These are phyloP conservation scores for Homalodisca vitripennis DNA, from an alignment of 1,140 invertebrate genomes.

Conservation along the genomic window DNA sequence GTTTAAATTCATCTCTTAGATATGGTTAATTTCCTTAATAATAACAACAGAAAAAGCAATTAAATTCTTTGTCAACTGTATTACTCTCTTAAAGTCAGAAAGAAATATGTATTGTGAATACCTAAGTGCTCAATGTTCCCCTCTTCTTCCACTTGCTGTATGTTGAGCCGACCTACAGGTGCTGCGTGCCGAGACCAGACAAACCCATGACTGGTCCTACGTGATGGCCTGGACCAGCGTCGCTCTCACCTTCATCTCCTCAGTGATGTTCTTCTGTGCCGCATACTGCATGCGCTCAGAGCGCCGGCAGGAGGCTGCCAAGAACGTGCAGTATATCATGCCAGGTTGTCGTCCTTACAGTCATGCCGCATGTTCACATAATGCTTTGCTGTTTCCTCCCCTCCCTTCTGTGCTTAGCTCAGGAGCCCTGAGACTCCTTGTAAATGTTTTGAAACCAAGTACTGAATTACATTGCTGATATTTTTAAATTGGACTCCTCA, in stretches of 20 bases:
- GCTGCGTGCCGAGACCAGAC: conserved; percentile 65
- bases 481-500: too few relatives aligned
- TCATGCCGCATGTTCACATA: conserved; percentile 5
- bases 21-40: too few relatives aligned
- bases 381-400: conserved; percentile 17
- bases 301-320: conserved; percentile 59
- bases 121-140: too few relatives aligned
- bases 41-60: too few relatives aligned
- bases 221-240: conserved; percentile 80
- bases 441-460: too few relatives aligned
- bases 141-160: neutral
- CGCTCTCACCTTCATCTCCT: conserved; percentile 68
- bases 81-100: too few relatives aligned
- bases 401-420: neutral
- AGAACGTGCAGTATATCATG: conserved; percentile 86
- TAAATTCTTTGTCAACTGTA: too few relatives aligned
- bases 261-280: conserved; percentile 75
- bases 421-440: too few relatives aligned
- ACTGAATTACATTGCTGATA: too few relatives aligned
- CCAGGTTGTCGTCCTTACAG: conserved; percentile 57
- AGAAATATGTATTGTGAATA: too few relatives aligned
- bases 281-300: conserved; percentile 75
- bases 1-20: too few relatives aligned
- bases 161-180: conserved; percentile 52
- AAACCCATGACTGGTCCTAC: conserved; percentile 82